Base-by-base conservation (phyloP, 2,888 invertebrate species). In the Disparrhopalites patrizii region DNA sequence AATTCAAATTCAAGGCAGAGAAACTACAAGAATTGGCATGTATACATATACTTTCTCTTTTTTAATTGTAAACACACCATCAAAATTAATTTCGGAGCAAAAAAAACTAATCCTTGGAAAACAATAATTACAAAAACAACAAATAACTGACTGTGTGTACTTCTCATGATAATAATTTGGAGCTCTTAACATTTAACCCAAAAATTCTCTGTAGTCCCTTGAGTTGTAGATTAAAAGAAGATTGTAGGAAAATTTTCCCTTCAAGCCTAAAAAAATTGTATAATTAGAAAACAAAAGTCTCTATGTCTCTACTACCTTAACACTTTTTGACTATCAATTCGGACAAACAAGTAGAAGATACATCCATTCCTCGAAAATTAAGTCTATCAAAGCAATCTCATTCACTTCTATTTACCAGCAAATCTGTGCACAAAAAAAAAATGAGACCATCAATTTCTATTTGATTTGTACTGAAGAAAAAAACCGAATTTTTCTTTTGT, bases 121-220 rank as follows among this genome's bases (percentile, higher is more conserved):
- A 15, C 4, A 25, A 52, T 7, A 30, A 28, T n/a, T 47, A 52
- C 28, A 28, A 52, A 28, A 30, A 28, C 7, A 28, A 28, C 18
- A 25, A 36, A n/a, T 8, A 7, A 47, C 31, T 60, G 60, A 60
- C 47, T 47, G 31, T 31, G 55, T 31, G 20, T 47, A 60, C 43
- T 60, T 40, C 31, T 47, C 30, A 60, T 60, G 60, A 60, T 60
- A 60, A 60, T 60, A 60, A 60, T 60, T 60, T 60, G 47, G 60
- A 47, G 43, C 60, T 60, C 60, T 43, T 47, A n/a, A n/a, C n/a
- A n/a, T n/a, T n/a, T n/a, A n/a, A n/a, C n/a, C n/a, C n/a, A n/a
- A n/a, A n/a, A n/a, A n/a, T n/a, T n/a, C n/a, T n/a, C n/a, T n/a
- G n/a, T n/a, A n/a, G n/a, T n/a, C n/a, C n/a, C n/a, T n/a, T n/a